These are phyloP conservation scores for Amaurobius ferox DNA, from an alignment of 2,888 invertebrate species.

Conservation along the genomic window DNA sequence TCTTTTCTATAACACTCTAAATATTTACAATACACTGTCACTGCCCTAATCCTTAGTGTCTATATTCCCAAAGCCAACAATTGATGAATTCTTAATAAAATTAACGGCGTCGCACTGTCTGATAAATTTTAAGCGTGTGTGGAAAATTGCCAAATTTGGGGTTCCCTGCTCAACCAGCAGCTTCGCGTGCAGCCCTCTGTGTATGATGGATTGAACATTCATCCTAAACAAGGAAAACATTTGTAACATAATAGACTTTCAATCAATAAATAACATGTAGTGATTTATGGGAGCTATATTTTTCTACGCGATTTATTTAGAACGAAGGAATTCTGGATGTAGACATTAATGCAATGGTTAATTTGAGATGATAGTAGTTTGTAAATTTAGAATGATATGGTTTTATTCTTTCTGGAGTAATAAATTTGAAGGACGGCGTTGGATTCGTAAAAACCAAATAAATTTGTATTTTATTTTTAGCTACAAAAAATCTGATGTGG, in stretches of 20 bases:
- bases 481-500: too few relatives aligned
- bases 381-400: too few relatives aligned
- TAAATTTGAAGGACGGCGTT: too few relatives aligned
- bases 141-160: conserved; percentile 47
- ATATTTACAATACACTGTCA: background rate
- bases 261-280: conserved; percentile 56
- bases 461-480: too few relatives aligned
- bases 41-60: background rate
- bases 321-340: too few relatives aligned
- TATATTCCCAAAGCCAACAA: background rate
- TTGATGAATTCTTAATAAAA: conserved; percentile 38
- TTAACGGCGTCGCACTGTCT: background rate
- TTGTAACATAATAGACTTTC: conserved; percentile 70
- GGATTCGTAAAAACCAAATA: too few relatives aligned
- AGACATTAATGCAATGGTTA: too few relatives aligned
- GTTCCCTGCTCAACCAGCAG: conserved; percentile 19
- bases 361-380: too few relatives aligned
- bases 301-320: too few relatives aligned
- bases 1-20: background rate
- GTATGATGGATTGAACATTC: conserved; percentile 49
- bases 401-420: too few relatives aligned
- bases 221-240: conserved; percentile 64
- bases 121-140: conserved; percentile 40
- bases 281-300: conserved; percentile 62
- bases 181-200: conserved; percentile 40